phyloP scores from a whole-genome alignment of 2,797 vertebrate species.

The Eptatretus atami region DNA sequence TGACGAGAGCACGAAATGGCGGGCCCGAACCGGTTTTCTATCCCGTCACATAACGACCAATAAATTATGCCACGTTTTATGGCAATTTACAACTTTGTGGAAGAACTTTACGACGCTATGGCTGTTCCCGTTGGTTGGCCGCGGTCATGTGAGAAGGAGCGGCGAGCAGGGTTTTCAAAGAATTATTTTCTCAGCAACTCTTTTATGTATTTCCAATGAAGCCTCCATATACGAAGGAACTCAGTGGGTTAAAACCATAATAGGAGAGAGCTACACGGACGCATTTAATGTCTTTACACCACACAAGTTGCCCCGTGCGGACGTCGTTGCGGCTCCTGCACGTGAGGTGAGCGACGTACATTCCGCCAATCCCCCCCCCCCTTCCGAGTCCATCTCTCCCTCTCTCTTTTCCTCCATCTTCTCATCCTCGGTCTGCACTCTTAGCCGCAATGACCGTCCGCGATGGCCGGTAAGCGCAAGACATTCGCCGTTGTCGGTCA shows the following conservation, averaged over 20 bases:
- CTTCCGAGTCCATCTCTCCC: neutral
- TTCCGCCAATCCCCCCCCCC: neutral
- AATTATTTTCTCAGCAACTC: slow-evolving; percentile 16
- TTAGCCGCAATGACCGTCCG: neutral
- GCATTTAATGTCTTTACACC: no score
- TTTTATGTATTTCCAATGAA: slow-evolving; percentile 4
- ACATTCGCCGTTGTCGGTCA: no score
- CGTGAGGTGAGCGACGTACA: neutral
- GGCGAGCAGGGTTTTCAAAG: slow-evolving; percentile 97
- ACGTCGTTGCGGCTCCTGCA: neutral
- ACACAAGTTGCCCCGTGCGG: neutral
- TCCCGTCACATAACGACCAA: slow-evolving; percentile 48
- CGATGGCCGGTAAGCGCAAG: no score
- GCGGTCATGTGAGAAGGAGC: slow-evolving; percentile 54
- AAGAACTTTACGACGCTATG: slow-evolving; percentile 83
- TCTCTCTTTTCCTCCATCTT: neutral
- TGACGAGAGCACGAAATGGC: neutral
- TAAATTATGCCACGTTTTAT: slow-evolving; percentile 99
- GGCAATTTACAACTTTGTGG: slow-evolving; percentile 98
- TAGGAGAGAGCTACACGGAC: no score
- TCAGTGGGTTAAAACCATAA: no score
- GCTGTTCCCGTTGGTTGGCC: slow-evolving; percentile 45
- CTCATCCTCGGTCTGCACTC: neutral
- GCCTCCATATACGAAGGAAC: slow-evolving; percentile 5
- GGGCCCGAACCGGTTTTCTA: slow-evolving; percentile 27